These are phyloP conservation scores for Apteryx mantelli DNA, from an alignment of 2,113 vertebrate genomes.

Conservation along the genomic window DNA sequence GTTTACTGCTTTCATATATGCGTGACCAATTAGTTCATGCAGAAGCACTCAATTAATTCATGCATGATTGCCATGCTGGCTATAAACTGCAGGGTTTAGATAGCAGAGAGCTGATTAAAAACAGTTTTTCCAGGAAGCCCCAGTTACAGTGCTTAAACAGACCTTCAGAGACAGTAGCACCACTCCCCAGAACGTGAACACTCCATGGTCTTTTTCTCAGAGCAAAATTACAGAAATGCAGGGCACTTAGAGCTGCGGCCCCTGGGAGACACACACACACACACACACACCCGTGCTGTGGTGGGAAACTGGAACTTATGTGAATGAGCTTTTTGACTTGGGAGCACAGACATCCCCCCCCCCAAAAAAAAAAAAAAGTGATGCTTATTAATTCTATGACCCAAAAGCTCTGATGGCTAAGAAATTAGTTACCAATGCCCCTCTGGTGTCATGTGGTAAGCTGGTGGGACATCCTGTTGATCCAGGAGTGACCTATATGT, in stretches of 20 bases:
- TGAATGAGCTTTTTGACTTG: too few species aligned
- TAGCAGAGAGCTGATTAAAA: not conserved
- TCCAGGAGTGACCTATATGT: not conserved
- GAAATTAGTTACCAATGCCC: not conserved
- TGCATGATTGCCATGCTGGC: not conserved
- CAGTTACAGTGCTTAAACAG: not conserved
- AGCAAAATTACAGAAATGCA: not conserved
- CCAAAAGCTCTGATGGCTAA: not conserved
- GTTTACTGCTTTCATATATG: not conserved
- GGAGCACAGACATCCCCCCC: not conserved
- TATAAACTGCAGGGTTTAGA: not conserved
- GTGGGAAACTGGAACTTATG: too few species aligned
- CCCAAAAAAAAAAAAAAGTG: not conserved
- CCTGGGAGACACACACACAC: not conserved
- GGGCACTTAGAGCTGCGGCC: not conserved
- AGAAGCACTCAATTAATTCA: not conserved
- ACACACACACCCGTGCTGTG: too few species aligned
- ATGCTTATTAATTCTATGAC: not conserved
- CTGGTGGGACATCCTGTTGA: not conserved
- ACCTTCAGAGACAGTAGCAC: not conserved
- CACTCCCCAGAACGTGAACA: rapidly evolving
- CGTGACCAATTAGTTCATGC: not conserved
- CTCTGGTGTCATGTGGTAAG: not conserved
- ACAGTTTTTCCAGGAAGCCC: not conserved
- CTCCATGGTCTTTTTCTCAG: not conserved